These are phyloP conservation scores for Umimayanthus kanabou DNA, from an alignment of 92 coral and sea anemone species.

Conservation along the genomic window DNA sequence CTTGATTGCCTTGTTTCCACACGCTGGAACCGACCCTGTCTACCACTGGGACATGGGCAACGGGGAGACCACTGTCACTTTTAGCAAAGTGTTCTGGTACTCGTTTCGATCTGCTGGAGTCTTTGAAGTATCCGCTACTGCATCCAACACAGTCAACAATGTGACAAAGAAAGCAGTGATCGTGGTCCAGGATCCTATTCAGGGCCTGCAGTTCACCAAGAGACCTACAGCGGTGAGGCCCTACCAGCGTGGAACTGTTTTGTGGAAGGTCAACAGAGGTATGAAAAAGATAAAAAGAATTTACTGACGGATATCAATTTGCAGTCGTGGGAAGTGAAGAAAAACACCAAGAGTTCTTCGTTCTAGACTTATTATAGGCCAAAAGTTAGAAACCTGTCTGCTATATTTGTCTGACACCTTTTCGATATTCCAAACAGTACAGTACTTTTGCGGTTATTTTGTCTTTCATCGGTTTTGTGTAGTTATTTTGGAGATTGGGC, in stretches of 20 bases:
- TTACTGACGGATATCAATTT: neutral
- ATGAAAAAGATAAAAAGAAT: neutral
- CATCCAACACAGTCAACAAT: constrained; percentile 58
- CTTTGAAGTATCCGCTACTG: constrained; percentile 58
- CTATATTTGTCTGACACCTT: neutral
- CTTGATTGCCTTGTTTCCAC: constrained; percentile 46
- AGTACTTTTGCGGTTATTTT: no score
- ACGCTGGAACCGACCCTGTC: constrained; percentile 55
- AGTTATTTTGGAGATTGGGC: no score
- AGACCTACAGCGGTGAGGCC: constrained; percentile 53
- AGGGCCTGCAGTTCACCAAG: constrained; percentile 36
- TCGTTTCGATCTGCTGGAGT: constrained; percentile 61
- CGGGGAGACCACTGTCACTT: constrained; percentile 37
- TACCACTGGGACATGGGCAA: constrained; percentile 75
- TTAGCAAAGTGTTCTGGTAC: constrained; percentile 20
- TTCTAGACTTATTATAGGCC: neutral
- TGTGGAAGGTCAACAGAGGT: constrained; percentile 27
- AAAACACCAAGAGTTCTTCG: neutral
- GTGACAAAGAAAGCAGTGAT: constrained; percentile 40
- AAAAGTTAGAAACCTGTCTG: neutral
- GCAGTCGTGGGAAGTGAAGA: neutral
- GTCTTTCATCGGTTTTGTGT: no score
- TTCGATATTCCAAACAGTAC: no score
- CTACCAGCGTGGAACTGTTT: constrained; percentile 8
- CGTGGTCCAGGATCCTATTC: constrained; percentile 58